A percentile compares a stretch with the other conserved stretches of the same genome.
Conservation (phyloP, 1,140 invertebrate genomes). For the Scaptomyza pallida region DNA sequence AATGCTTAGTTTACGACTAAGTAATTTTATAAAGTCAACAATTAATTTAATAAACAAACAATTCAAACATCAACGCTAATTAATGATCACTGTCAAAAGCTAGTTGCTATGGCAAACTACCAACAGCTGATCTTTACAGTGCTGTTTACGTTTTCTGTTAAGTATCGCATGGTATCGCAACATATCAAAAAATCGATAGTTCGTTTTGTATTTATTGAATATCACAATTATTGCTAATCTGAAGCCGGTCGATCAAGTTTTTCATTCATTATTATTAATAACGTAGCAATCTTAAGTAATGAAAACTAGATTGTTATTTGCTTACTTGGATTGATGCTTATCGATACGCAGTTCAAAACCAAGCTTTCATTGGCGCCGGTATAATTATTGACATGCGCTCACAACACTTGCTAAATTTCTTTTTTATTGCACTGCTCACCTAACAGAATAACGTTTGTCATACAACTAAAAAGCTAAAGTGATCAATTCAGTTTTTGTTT, state of each 20-base stretch:
- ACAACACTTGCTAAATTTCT: background rate
- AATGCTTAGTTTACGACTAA: too few relatives aligned
- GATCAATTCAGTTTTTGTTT: too few relatives aligned
- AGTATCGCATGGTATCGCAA: background rate
- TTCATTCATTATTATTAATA: too few relatives aligned
- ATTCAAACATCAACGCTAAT: conserved; percentile 23
- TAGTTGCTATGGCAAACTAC: background rate
- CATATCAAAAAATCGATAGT: conserved; percentile 5
- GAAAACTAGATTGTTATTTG: too few relatives aligned
- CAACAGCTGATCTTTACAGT: conserved; percentile 19
- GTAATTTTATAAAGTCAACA: background rate
- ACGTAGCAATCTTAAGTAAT: too few relatives aligned
- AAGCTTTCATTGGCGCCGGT: too few relatives aligned
- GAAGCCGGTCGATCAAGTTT: background rate
- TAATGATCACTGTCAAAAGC: background rate
- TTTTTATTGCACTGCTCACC: background rate
- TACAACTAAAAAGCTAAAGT: background rate
- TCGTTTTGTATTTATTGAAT: background rate
- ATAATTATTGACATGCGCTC: too few relatives aligned
- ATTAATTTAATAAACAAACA: background rate
- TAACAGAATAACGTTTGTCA: background rate
- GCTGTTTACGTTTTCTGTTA: conserved; percentile 1
- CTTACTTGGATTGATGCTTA: too few relatives aligned
- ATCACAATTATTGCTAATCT: background rate
- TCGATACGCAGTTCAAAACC: too few relatives aligned